Conservation (phyloP, 2,113 vertebrate genomes). For the Ciconia boyciana region DNA sequence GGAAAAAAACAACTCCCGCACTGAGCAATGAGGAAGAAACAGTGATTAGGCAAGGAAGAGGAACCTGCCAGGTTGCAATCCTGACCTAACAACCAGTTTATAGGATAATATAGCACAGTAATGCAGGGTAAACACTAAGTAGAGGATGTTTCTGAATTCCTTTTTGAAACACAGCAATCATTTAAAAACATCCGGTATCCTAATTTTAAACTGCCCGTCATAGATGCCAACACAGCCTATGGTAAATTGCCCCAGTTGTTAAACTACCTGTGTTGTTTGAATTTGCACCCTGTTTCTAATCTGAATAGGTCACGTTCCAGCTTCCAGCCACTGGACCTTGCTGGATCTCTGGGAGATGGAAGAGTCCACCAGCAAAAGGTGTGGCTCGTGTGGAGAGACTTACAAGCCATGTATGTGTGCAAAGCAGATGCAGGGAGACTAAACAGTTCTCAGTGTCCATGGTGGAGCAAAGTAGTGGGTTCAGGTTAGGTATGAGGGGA, state of each 20-base stretch:
- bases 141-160: background rate
- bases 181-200: background rate
- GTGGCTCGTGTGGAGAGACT: background rate
- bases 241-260: background rate
- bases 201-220: background rate
- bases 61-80: slow-evolving; percentile 21
- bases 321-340: background rate
- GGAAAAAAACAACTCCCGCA: background rate
- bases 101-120: background rate
- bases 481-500: background rate
- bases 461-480: background rate
- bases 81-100: slow-evolving; percentile 32
- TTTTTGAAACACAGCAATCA: background rate
- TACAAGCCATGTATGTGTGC: background rate
- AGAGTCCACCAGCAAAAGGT: background rate
- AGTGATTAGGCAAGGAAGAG: slow-evolving; percentile 19
- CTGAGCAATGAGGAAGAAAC: background rate
- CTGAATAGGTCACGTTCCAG: fast-evolving
- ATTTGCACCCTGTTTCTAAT: background rate
- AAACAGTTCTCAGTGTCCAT: background rate
- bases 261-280: background rate
- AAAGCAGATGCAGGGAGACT: background rate
- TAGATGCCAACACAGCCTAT: background rate
- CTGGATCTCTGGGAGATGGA: background rate
- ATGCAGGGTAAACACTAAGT: background rate